Evolutionary conservation across 2,113 vertebrate genomes (phyloP), one percentile per base, ranked within the genome.

Genomic region (Apodemus sylvaticus): DNA sequence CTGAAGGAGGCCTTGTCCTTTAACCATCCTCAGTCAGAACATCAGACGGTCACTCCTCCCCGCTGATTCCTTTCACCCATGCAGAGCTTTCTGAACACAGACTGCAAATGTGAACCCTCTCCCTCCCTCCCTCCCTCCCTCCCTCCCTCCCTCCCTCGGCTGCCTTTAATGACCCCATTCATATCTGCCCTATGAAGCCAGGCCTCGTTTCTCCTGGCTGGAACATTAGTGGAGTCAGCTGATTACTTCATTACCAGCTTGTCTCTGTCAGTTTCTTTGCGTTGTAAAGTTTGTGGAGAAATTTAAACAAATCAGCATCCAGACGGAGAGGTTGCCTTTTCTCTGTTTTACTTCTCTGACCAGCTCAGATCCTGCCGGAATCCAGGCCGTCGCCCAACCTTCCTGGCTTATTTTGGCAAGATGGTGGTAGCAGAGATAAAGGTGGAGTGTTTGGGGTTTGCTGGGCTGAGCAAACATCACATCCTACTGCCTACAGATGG

Each of bases 21-120:
- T 94, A 92, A 96, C 45, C 45, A 7, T 48, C 45, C n/a, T n/a
- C 92, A 78, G 58, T 88, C 93, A 16, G n/a, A 39, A 8, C 8
- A 90, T 94, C 55, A 26, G 90, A 94, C 93, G 42, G 86, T 90
- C 85, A 86, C 86, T 95, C 66, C 90, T 91, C 93, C 1, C 9
- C 39, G 92, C 53, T 92, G 91, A 96, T 97, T 95, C 96, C 97
- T 97, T 96, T 94, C 96, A 97, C 97, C 97, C 92, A 88, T 96
- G 95, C 96, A 97, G 95, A 79, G 92, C 82, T 96, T 94, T 97
- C 90, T 91, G 96, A 94, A 94, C 94, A 95, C 58, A 97, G 95
- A 97, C 95, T 97, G 94, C 94, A 96, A 96, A 97, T 97, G 97
- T 96, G 96, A 97, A 95, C 95, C 95, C 71, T 91, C 89, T 90